These are phyloP conservation scores for Morone saxatilis DNA, from an alignment of 2,113 vertebrate species.

Conservation along the genomic window DNA sequence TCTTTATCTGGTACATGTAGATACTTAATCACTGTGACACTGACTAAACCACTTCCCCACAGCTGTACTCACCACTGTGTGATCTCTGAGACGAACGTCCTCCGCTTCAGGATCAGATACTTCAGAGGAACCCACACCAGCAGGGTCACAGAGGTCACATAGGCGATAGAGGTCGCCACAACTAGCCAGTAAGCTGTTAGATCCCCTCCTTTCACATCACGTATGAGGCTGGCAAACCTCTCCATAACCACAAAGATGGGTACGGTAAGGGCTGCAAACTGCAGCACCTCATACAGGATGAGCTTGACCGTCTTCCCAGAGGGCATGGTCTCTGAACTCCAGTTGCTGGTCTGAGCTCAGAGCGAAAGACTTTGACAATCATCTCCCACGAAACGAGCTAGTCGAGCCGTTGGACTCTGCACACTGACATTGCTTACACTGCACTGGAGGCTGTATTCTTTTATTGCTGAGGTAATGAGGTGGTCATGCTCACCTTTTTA, in stretches of 20 bases:
- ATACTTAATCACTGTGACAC: background rate
- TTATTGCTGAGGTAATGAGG: slow-evolving; percentile 77
- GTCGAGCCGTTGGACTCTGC: slow-evolving; percentile 80
- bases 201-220: background rate
- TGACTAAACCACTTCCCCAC: background rate
- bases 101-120: slow-evolving; percentile 81
- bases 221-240: slow-evolving; percentile 77
- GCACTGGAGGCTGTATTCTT: slow-evolving; percentile 76
- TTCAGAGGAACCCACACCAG: slow-evolving; percentile 90
- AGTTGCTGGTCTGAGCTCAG: slow-evolving; percentile 16
- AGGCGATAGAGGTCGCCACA: slow-evolving; percentile 86
- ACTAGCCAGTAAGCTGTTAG: slow-evolving; percentile 85
- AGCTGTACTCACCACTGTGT: slow-evolving; percentile 81
- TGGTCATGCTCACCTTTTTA: slow-evolving; percentile 76
- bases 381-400: slow-evolving; percentile 32
- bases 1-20: background rate
- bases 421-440: slow-evolving; percentile 75
- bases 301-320: slow-evolving; percentile 85
- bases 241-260: slow-evolving; percentile 81
- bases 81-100: slow-evolving; percentile 66
- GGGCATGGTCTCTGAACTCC: slow-evolving; percentile 68
- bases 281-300: slow-evolving; percentile 82
- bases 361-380: slow-evolving; percentile 47
- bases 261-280: slow-evolving; percentile 76
- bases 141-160: slow-evolving; percentile 84